A percentile compares a stretch with the other conserved stretches of the same genome.
Evolutionary conservation across 2,888 invertebrate genomes (phyloP).

Genomic region (Leucophenga maculata): DNA sequence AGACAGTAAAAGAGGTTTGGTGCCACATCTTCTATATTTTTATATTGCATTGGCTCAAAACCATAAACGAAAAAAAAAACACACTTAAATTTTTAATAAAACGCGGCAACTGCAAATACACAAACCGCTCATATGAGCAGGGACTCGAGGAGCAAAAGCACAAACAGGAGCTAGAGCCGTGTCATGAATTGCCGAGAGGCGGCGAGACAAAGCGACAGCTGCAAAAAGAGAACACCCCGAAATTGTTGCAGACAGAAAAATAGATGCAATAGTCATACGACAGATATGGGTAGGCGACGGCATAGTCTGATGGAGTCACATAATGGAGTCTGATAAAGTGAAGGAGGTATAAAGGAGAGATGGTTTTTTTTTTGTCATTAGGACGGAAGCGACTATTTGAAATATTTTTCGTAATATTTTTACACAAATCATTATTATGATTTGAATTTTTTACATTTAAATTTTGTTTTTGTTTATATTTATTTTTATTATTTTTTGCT

Average conservation of each 20-base stretch:
- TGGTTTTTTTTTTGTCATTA: conserved; percentile 38
- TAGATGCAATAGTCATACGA: conserved; percentile 54
- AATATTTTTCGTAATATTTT: conserved; percentile 61
- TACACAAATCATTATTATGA: conserved; percentile 61
- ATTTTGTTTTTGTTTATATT: conserved; percentile 36
- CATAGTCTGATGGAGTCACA: not conserved
- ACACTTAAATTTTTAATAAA: no score
- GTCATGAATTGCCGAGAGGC: not conserved
- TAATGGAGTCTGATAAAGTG: not conserved
- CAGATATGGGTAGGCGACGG: conserved; percentile 19
- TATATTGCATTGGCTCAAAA: no score
- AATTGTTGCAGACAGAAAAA: conserved; percentile 43
- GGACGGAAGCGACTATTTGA: conserved; percentile 61
- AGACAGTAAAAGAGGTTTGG: no score
- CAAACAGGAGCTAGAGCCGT: not conserved
- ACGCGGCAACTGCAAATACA: no score
- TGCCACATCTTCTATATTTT: no score
- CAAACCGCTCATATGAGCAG: no score
- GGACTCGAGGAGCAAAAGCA: not conserved
- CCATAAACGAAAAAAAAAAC: no score
- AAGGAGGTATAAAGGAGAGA: not conserved
- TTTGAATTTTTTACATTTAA: conserved; percentile 55
- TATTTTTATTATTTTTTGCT: conserved; percentile 20
- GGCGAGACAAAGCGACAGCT: not conserved
- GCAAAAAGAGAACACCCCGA: conserved; percentile 10